Base-by-base conservation (phyloP, 2,797 vertebrate species). In the Leucoraja ocellata region DNA sequence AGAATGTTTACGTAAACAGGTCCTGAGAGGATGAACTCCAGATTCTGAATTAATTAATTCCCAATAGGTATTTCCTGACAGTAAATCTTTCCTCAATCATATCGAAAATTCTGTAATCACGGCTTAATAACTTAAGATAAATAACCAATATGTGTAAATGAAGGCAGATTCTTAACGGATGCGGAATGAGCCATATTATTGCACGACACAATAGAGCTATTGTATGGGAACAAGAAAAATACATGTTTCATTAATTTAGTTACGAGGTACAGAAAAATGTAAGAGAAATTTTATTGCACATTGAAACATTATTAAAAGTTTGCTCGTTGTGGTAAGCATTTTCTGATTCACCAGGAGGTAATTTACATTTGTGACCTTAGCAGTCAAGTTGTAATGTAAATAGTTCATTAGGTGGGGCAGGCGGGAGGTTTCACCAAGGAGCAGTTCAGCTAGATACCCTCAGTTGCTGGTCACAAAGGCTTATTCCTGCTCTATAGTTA, bases 1-100 rank as follows among this genome's bases (percentile, higher is more conserved):
- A 76, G 94, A 93, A 95, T 94, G 94, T 95, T 94, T 94, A 94
- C 94, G 93, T 94, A 93, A 14, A 63, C 93, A 94, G 13, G 93
- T 0, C 0, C 79, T 93, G 93, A 81, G 84, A 86, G 93, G 94
- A 94, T 93, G 76, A 36, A 93, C 65, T 93, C 91, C 91, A 46
- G 0, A 28, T 93, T 93, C 71, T 2, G 4, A 77, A 93, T 93
- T 93, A 93, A 25, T 93, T 93, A 74, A 54, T 81, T 94, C 93
- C 91, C 93, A 76, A 80, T 93, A 93, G 93, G 83, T 91, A 94
- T 93, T 92, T 92, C 90, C 90, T 92, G 90, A 92, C 73, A 58
- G 90, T 74, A 92, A 92, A 74, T 92, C 90, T 54, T 76, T n/a
- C 71, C 73, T 92, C 90, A 76, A n/a, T 92, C 25, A 5, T 92